Evolutionary conservation across 1,140 invertebrate species (phyloP), one percentile per base, ranked within the genome.

Genomic region (Bombus picipes): DNA sequence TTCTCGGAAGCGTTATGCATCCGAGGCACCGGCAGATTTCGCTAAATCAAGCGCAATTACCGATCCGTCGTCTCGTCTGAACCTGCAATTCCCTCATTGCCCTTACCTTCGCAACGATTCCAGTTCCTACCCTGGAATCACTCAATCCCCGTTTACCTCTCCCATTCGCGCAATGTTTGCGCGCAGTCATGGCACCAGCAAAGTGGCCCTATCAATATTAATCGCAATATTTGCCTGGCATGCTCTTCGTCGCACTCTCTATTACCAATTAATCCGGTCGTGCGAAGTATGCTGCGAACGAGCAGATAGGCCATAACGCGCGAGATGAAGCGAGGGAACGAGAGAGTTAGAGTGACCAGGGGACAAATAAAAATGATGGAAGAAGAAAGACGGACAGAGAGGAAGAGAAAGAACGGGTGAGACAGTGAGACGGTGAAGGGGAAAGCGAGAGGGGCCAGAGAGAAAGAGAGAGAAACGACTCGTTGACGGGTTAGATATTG

Each of bases 211-310:
- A 93, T 94, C 93, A 94, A 94, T 94, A 93, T 94, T 93, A 94
- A 94, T 94, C 88, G 92, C 92, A 87, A 93, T 93, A 94, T 94
- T 94, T 92, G 92, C 88, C 90, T 70, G 87, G 90, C 91, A 87
- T 91, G 88, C 78, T 89, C 89, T 88, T 86, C 85, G 91, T 89
- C 89, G 87, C 89, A 91, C 92, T 92, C 92, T 94, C 93, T 94
- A 95, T 94, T 94, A 94, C 94, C 94, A 95, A 95, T 95, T 95
- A 95, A 95, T 95, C 93, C 92, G 94, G 94, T 95, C 94, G 94
- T 94, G 94, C 93, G 93, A 95, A 95, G 94, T 94, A 95, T 94
- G 94, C 94, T 93, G 92, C 88, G 90, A 92, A 90, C 91, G 89
- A 83, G 89, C 92, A 92, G 92, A 92, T 93, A 93, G 91, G 68